Evolutionary conservation across 2,888 invertebrate species (phyloP).

Genomic region (Ptilodon capucinus): DNA sequence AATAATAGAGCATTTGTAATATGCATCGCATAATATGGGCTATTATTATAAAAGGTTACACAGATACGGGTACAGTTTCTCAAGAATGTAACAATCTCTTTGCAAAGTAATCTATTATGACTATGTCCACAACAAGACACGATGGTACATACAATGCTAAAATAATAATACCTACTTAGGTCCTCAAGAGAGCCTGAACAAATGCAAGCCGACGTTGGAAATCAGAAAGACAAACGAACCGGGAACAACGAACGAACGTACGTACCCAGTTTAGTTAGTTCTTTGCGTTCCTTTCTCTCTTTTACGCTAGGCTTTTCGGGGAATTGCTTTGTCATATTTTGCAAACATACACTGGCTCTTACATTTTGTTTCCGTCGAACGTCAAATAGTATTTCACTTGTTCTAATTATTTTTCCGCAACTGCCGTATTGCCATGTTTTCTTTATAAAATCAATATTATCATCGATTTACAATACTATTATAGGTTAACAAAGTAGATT

Average conservation of each 20-base stretch:
- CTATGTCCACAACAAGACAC: background rate
- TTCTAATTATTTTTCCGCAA: background rate
- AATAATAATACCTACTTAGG: conserved; percentile 30
- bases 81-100: no score
- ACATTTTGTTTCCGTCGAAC: background rate
- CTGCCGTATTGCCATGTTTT: no score
- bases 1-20: no score
- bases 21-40: no score
- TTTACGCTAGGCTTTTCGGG: conserved; percentile 24
- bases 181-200: conserved; percentile 26
- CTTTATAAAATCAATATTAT: background rate
- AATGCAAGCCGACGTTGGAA: conserved; percentile 43
- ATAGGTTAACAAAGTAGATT: no score
- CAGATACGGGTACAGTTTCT: no score
- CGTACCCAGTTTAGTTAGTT: conserved; percentile 35
- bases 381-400: background rate
- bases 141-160: conserved; percentile 15
- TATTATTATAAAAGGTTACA: no score
- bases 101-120: no score
- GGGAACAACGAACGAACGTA: conserved; percentile 48
- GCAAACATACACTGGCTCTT: conserved; percentile 16
- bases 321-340: conserved; percentile 28
- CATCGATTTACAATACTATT: no score
- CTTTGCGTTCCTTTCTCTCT: conserved; percentile 26
- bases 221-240: conserved; percentile 48